phyloP scores from a whole-genome alignment of 2,888 invertebrate genomes.

The Hoplodrina ambigua region DNA sequence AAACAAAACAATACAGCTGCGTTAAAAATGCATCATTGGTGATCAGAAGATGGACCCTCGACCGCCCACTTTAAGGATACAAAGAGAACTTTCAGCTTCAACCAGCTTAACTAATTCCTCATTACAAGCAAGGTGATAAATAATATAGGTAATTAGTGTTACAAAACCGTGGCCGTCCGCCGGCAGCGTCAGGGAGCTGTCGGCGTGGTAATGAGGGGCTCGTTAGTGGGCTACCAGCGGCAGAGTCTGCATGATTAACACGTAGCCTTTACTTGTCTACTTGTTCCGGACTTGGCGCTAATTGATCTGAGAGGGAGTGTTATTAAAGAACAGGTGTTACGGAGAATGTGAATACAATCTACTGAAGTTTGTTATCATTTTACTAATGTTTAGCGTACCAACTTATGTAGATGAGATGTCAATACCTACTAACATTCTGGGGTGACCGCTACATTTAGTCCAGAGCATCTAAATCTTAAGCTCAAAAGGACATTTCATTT shows the following conservation, averaged over 20 bases:
- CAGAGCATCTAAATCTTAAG: not conserved
- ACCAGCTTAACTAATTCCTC: conserved; percentile 9
- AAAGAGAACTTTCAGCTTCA: conserved; percentile 7
- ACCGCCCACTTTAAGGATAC: not conserved
- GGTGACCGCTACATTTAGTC: not conserved
- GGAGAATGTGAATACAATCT: not conserved
- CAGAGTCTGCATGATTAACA: conserved; percentile 54
- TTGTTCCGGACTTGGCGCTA: conserved; percentile 10
- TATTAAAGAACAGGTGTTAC: not conserved
- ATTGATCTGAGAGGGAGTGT: conserved; percentile 15
- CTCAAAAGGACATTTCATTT: not conserved
- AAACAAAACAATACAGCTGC: no score
- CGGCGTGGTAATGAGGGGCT: conserved; percentile 54
- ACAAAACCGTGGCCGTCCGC: conserved; percentile 26
- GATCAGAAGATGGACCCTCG: no score
- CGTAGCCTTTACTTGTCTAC: conserved; percentile 22
- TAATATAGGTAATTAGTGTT: conserved; percentile 34
- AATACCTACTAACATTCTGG: no score
- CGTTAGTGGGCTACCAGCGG: conserved; percentile 55
- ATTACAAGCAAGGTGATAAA: conserved; percentile 25
- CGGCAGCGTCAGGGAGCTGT: conserved; percentile 8
- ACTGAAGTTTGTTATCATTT: not conserved
- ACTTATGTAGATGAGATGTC: no score
- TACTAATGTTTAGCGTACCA: not conserved
- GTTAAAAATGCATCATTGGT: no score